Percentiles rank a stretch among this genome's conserved stretches.
phyloP scores from a whole-genome alignment of 2,797 vertebrate species.

The Morus bassanus region DNA sequence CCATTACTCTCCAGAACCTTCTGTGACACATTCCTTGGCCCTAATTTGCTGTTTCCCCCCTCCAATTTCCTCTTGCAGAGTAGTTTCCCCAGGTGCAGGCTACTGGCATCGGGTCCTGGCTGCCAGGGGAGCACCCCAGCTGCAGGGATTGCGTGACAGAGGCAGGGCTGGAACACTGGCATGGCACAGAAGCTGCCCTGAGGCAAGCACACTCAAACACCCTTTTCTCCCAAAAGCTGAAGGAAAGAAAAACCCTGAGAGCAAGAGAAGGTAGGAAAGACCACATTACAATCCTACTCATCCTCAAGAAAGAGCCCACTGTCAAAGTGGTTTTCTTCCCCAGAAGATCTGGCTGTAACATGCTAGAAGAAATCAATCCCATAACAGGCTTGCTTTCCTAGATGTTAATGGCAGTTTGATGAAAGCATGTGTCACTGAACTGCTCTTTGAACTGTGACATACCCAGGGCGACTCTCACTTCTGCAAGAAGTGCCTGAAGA shows the following conservation, averaged over 20 bases:
- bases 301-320: not conserved
- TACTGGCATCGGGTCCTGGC: rapidly evolving
- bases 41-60: not conserved
- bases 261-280: not conserved
- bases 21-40: not conserved
- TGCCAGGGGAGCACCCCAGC: not conserved
- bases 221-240: not conserved
- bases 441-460: not conserved
- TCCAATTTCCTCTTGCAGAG: not conserved
- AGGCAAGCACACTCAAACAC: rapidly evolving
- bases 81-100: not conserved
- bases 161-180: not conserved
- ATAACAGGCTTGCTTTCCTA: not conserved
- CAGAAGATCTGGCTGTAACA: not conserved
- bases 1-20: not conserved
- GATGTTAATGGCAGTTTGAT: not conserved
- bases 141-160: rapidly evolving
- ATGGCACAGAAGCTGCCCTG: not conserved
- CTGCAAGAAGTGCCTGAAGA: not conserved
- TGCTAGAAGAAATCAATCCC: not conserved
- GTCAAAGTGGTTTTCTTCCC: not conserved
- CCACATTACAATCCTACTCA: not conserved
- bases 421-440: not conserved
- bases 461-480: constrained; percentile 10
- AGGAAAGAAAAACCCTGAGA: not conserved